These are phyloP conservation scores for Ornithorhynchus anatinus DNA, from an alignment of 2,113 vertebrate species.

Conservation along the genomic window DNA sequence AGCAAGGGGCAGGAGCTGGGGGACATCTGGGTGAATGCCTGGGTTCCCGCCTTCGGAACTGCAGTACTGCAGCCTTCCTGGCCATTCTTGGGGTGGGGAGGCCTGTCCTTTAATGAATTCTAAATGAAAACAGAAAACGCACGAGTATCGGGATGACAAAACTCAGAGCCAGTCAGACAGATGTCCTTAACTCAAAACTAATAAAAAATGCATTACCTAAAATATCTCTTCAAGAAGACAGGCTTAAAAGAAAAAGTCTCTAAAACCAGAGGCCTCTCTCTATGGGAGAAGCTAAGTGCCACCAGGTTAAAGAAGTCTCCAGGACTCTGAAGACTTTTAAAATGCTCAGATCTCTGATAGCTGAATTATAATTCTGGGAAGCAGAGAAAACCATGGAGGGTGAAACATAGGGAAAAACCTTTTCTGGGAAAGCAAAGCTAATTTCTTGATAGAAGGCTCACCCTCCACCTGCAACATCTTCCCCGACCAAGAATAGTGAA, in stretches of 20 bases:
- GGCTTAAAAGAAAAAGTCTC: not conserved
- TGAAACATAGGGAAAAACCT: not conserved
- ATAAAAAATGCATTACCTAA: constrained; percentile 38
- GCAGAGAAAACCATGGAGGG: not conserved
- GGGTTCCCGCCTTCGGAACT: fast-evolving
- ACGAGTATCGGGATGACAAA: not conserved
- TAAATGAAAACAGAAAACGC: not conserved
- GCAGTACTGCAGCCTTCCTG: not conserved
- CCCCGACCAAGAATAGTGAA: not conserved
- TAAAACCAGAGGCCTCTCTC: too few relatives aligned
- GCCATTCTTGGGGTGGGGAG: not conserved
- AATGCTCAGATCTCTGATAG: not conserved
- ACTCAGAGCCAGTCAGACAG: not conserved
- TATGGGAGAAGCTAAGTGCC: not conserved
- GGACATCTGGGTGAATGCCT: fast-evolving
- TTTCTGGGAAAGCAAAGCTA: not conserved
- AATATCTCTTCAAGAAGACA: constrained; percentile 39
- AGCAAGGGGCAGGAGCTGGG: too few relatives aligned
- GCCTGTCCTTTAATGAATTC: not conserved
- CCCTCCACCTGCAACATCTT: not conserved
- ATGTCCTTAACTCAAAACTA: not conserved
- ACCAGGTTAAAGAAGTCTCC: constrained; percentile 31
- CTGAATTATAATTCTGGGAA: not conserved
- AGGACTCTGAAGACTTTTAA: not conserved
- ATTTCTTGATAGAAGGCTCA: not conserved